These are phyloP conservation scores for Ips typographus DNA, from an alignment of 1,140 invertebrate genomes.

Conservation along the genomic window DNA sequence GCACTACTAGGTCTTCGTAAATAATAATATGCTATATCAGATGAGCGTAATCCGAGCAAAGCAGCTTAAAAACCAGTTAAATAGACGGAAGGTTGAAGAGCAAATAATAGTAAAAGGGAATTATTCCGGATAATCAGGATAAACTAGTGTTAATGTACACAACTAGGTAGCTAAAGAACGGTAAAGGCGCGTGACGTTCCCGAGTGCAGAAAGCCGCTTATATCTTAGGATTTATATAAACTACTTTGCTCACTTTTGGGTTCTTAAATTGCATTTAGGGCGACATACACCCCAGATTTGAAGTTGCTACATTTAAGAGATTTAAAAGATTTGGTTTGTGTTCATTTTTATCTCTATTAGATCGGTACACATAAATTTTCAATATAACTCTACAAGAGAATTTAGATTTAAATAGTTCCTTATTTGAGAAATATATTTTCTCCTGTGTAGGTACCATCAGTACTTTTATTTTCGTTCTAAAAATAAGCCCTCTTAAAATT, in stretches of 20 bases:
- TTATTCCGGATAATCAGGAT: slow-evolving; percentile 36
- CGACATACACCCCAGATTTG: not conserved
- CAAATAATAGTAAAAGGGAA: slow-evolving; percentile 33
- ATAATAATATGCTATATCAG: slow-evolving; percentile 7
- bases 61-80: slow-evolving; percentile 33
- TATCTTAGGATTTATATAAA: slow-evolving; percentile 30
- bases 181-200: slow-evolving; percentile 33
- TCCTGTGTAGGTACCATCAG: too few relatives aligned
- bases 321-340: too few relatives aligned
- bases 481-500: too few relatives aligned
- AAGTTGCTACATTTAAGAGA: not conserved
- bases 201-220: slow-evolving; percentile 33
- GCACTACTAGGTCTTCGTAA: slow-evolving; percentile 2
- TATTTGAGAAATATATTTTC: too few relatives aligned
- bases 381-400: too few relatives aligned
- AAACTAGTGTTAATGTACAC: slow-evolving; percentile 38
- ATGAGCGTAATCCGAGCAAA: slow-evolving; percentile 32
- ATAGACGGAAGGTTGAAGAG: slow-evolving; percentile 31
- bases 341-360: not conserved
- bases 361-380: too few relatives aligned
- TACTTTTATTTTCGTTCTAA: too few relatives aligned
- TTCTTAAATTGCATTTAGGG: slow-evolving; percentile 32
- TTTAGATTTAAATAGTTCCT: too few relatives aligned
- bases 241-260: slow-evolving; percentile 29
- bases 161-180: slow-evolving; percentile 37